phyloP scores from a whole-genome alignment of 1,140 invertebrate genomes.

The Apocrypta bakeri region DNA sequence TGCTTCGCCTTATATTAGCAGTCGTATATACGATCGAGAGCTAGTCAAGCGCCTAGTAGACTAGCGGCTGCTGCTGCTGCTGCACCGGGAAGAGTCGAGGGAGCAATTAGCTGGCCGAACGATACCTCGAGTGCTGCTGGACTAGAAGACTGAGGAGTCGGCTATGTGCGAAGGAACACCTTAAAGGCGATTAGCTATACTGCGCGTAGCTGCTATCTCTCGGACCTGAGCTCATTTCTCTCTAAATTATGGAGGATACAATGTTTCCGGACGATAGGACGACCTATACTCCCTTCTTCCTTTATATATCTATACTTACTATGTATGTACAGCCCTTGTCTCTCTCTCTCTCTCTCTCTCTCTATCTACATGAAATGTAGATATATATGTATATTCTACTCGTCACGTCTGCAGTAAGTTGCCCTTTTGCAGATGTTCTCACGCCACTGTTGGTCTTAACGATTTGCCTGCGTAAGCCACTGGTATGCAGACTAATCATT shows the following conservation, averaged over 20 bases:
- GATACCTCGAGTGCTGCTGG: conserved; percentile 55
- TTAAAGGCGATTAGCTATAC: conserved; percentile 29
- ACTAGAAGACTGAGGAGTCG: conserved; percentile 44
- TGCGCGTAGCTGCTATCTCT: background rate
- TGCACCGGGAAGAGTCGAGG: conserved; percentile 49
- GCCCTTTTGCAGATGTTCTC: background rate
- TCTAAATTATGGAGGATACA: conserved; percentile 32
- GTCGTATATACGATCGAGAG: conserved; percentile 1
- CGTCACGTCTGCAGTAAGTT: background rate
- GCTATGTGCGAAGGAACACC: background rate
- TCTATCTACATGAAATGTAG: no score
- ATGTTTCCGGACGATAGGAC: conserved; percentile 32
- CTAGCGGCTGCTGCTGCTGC: conserved; percentile 17
- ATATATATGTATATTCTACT: background rate
- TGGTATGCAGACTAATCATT: background rate
- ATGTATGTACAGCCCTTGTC: no score
- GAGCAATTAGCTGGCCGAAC: conserved; percentile 53
- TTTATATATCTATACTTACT: no score
- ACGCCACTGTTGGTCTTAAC: background rate
- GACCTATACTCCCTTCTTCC: background rate
- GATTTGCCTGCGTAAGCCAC: background rate
- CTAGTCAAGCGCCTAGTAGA: conserved; percentile 23
- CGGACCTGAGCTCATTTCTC: background rate
- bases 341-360: no score
- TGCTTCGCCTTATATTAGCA: no score